These are phyloP conservation scores for Ellobius talpinus DNA, from an alignment of 2,113 vertebrate species.

Conservation along the genomic window DNA sequence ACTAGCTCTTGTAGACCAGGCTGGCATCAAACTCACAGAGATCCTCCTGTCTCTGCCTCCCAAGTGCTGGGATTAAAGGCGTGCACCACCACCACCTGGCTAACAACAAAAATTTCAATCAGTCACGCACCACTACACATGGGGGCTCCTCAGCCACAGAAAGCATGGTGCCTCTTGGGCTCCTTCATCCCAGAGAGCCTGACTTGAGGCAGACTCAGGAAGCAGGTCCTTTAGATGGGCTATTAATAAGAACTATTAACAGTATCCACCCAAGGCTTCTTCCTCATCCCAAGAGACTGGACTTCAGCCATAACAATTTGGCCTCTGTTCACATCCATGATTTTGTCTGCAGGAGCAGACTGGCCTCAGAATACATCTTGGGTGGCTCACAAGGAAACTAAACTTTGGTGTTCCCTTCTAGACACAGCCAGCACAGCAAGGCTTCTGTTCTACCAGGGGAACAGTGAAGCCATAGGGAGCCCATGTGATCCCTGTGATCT, in stretches of 20 bases:
- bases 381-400: not conserved
- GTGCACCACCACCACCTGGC: too few relatives aligned
- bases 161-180: not conserved
- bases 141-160: not conserved
- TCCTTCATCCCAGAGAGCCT: not conserved
- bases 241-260: not conserved
- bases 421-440: not conserved
- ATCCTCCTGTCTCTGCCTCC: too few relatives aligned
- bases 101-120: not conserved
- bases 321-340: not conserved
- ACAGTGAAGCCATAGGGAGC: not conserved
- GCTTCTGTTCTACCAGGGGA: not conserved
- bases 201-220: not conserved
- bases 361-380: not conserved
- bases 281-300: not conserved
- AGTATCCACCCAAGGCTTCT: not conserved
- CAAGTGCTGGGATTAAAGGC: too few relatives aligned
- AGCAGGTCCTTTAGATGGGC: not conserved
- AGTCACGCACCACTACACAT: not conserved
- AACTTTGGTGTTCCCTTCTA: not conserved
- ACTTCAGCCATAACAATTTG: not conserved
- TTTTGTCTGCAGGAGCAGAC: not conserved
- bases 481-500: not conserved
- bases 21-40: too few relatives aligned
- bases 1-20: too few relatives aligned